These are phyloP conservation scores for Charanyca ferruginea DNA, from an alignment of 2,888 invertebrate genomes.

Conservation along the genomic window DNA sequence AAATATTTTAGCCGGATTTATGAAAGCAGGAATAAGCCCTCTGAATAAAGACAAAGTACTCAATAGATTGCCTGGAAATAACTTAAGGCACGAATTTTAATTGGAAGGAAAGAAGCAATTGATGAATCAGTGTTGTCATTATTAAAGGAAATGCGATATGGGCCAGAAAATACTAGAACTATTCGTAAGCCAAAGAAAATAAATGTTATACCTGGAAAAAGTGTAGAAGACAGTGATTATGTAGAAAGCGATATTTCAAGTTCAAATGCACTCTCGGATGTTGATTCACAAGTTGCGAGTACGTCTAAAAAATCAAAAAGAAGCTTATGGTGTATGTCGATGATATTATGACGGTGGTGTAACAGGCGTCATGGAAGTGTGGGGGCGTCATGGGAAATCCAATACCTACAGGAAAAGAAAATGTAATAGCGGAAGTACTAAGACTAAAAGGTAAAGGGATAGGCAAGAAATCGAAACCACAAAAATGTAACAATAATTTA, in stretches of 20 bases:
- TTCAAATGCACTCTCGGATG: slow-evolving; percentile 23
- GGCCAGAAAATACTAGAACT: slow-evolving; percentile 17
- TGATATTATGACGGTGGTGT: too few relatives aligned
- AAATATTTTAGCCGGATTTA: slow-evolving; percentile 27
- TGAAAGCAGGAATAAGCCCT: slow-evolving; percentile 35
- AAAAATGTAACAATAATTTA: slow-evolving; percentile 1
- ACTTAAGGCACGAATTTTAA: slow-evolving; percentile 24
- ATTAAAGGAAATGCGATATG: slow-evolving; percentile 45
- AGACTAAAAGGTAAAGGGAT: slow-evolving; percentile 21
- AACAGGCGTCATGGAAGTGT: too few relatives aligned
- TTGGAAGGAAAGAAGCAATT: slow-evolving; percentile 29
- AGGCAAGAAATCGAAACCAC: slow-evolving; percentile 5
- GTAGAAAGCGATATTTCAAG: slow-evolving; percentile 32
- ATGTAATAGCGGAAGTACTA: slow-evolving; percentile 19
- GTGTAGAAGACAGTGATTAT: slow-evolving; percentile 21
- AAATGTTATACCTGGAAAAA: slow-evolving; percentile 17
- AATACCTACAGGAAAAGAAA: slow-evolving; percentile 28
- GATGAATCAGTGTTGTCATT: slow-evolving; percentile 29
- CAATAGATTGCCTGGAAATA: slow-evolving; percentile 20
- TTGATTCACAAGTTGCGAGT: slow-evolving; percentile 19
- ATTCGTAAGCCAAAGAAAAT: slow-evolving; percentile 15
- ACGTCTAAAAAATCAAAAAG: slow-evolving; percentile 20
- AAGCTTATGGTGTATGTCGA: too few relatives aligned
- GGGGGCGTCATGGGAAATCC: slow-evolving; percentile 14
- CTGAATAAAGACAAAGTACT: slow-evolving; percentile 29